These are phyloP conservation scores for Halcyon senegalensis DNA, from an alignment of 2,113 vertebrate genomes.

Conservation along the genomic window DNA sequence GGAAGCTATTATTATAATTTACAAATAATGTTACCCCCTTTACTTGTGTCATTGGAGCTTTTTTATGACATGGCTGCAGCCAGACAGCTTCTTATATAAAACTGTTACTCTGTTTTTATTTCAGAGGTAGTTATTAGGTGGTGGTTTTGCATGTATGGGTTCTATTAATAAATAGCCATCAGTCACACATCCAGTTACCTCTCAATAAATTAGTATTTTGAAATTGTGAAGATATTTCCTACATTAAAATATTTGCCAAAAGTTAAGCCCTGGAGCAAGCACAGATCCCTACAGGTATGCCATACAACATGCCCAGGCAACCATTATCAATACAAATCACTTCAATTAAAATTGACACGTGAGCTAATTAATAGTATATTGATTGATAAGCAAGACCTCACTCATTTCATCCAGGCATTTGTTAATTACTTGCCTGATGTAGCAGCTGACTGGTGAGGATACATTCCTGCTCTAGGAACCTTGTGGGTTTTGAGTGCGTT, in stretches of 20 bases:
- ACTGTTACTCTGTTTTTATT: not conserved
- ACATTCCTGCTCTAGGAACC: not conserved
- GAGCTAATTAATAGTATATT: conserved; percentile 46
- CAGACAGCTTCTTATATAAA: conserved; percentile 1
- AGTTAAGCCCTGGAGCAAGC: not conserved
- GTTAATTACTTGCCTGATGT: conserved; percentile 1
- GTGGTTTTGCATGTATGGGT: not conserved
- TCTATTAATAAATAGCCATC: conserved; percentile 9
- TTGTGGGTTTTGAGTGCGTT: not conserved
- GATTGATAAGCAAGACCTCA: conserved; percentile 49
- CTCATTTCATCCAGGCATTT: conserved; percentile 2
- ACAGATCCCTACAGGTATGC: not conserved
- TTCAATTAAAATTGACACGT: conserved; percentile 36
- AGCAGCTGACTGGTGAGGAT: not conserved
- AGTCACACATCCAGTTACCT: not conserved
- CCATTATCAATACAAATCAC: conserved; percentile 52
- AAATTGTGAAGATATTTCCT: not conserved
- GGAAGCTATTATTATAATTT: conserved; percentile 63
- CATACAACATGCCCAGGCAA: not conserved
- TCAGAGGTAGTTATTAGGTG: not conserved
- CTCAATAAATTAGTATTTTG: not conserved
- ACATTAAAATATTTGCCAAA: not conserved
- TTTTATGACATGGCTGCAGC: conserved; percentile 9
- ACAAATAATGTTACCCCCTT: conserved; percentile 49
- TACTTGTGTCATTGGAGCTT: conserved; percentile 31